phyloP scores from a whole-genome alignment of 2,888 invertebrate species.

The Eremobia ochroleuca region DNA sequence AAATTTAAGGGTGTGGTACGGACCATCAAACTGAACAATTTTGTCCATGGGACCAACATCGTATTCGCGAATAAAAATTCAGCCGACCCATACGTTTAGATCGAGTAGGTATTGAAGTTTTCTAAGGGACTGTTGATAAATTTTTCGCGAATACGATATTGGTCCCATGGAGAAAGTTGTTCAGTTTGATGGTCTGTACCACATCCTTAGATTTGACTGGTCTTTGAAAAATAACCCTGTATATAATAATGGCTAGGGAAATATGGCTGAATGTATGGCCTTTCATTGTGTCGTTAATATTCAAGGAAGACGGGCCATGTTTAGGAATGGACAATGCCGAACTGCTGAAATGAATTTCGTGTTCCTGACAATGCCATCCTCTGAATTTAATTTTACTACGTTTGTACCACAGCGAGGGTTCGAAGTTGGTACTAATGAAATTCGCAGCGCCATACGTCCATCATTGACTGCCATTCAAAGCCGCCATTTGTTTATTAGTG shows the following conservation, averaged over 20 bases:
- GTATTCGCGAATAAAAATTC: no score
- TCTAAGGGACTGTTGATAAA: no score
- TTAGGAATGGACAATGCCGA: not conserved
- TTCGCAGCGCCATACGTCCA: not conserved
- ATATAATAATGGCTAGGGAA: not conserved
- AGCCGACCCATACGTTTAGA: no score
- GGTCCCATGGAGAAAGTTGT: no score
- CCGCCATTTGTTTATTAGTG: not conserved
- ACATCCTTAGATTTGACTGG: no score
- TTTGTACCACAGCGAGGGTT: not conserved
- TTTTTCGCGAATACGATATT: no score
- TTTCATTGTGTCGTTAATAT: not conserved
- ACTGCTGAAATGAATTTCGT: not conserved
- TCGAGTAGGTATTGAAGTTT: no score
- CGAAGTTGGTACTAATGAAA: not conserved
- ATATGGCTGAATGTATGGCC: not conserved
- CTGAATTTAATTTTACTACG: not conserved
- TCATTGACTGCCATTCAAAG: not conserved
- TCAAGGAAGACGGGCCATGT: not conserved
- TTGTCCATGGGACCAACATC: no score
- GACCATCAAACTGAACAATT: no score
- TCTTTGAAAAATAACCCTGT: no score
- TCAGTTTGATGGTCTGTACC: no score
- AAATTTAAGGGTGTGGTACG: no score
- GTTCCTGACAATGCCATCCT: conserved; percentile 1